Conservation (phyloP, 1,140 invertebrate genomes). For the Monochamus saltuarius region DNA sequence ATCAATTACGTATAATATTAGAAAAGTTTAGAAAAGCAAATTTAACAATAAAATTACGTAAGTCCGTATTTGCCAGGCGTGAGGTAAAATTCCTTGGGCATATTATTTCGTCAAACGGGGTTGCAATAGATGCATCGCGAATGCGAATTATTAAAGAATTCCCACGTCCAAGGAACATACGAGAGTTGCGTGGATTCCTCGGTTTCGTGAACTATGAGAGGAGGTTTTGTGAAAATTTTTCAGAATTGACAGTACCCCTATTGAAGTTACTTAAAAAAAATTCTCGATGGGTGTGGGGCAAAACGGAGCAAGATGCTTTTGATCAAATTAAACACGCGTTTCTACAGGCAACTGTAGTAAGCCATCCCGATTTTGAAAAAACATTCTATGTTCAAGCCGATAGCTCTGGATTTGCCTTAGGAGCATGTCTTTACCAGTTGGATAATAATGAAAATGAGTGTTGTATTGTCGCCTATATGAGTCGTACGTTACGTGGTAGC, state of each 20-base stretch:
- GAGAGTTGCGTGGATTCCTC: no score
- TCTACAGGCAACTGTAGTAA: no score
- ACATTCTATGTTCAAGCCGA: slow-evolving; percentile 2
- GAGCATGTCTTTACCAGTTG: slow-evolving; percentile 10
- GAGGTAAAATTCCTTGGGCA: slow-evolving; percentile 51
- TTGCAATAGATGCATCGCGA: no score
- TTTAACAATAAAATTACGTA: slow-evolving; percentile 53
- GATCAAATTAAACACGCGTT: no score
- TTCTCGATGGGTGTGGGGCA: no score
- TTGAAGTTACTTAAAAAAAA: no score
- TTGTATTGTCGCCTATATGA: not conserved
- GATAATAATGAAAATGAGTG: not conserved
- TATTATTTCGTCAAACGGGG: slow-evolving; percentile 32
- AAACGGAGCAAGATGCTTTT: no score
- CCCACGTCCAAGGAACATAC: slow-evolving; percentile 17
- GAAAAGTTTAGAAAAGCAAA: slow-evolving; percentile 45
- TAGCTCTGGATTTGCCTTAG: slow-evolving; percentile 3
- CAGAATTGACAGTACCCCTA: slow-evolving; percentile 17
- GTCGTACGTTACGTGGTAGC: not conserved
- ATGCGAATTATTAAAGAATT: slow-evolving; percentile 34
- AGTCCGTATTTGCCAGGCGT: slow-evolving; percentile 50
- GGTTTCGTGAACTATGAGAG: slow-evolving; percentile 41
- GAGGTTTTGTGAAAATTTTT: slow-evolving; percentile 40
- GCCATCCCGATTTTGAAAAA: slow-evolving; percentile 1
- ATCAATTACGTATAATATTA: slow-evolving; percentile 47